phyloP scores from a whole-genome alignment of 2,797 vertebrate species.

The Anableps anableps region DNA sequence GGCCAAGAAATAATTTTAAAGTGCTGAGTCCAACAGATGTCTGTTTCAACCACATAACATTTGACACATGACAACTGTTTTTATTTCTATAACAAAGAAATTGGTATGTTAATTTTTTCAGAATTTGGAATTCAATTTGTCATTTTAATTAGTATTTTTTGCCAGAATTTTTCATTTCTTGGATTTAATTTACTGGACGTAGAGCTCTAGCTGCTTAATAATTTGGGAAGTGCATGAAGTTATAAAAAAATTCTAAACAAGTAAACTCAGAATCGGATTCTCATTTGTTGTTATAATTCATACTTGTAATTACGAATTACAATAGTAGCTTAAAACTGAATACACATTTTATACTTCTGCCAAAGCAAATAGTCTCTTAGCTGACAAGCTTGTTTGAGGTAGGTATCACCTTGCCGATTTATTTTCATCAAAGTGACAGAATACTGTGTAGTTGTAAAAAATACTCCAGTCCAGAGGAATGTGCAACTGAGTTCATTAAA shows the following conservation, averaged over 20 bases:
- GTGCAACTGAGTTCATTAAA: too few relatives aligned
- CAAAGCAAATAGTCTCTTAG: not conserved
- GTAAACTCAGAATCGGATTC: not conserved
- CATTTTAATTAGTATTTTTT: too few relatives aligned
- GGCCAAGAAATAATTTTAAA: slow-evolving; percentile 50
- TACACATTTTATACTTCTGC: not conserved
- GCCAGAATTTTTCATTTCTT: not conserved
- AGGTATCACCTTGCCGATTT: not conserved
- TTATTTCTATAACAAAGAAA: not conserved
- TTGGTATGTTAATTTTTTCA: not conserved
- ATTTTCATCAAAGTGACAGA: not conserved
- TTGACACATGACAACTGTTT: not conserved
- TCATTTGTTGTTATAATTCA: not conserved
- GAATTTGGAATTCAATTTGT: not conserved
- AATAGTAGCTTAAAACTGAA: not conserved
- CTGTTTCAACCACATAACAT: slow-evolving; percentile 26
- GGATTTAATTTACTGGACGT: not conserved
- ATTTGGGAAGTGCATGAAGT: not conserved
- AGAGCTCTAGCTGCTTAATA: not conserved
- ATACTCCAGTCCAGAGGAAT: too few relatives aligned
- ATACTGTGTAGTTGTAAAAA: too few relatives aligned
- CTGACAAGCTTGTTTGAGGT: not conserved
- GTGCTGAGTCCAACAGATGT: slow-evolving; percentile 44
- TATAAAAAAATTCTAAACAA: not conserved
- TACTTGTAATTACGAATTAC: not conserved